Evolutionary conservation across 2,113 vertebrate genomes (phyloP), one percentile per base, ranked within the genome.

Genomic region (Pseudopipra pipra): DNA sequence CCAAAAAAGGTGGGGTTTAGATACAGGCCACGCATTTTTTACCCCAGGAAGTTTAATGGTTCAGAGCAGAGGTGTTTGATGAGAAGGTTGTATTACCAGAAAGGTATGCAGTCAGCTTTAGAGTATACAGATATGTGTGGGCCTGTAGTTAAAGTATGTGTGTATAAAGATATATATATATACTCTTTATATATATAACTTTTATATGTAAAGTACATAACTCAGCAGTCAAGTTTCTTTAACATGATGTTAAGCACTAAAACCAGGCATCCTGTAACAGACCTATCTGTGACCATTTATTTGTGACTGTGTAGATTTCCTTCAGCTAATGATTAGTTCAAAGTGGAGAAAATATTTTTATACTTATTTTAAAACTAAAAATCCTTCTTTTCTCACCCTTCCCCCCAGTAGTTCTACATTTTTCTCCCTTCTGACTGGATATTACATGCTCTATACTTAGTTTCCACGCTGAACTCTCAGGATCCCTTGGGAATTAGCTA

Each of bases 401-500:
- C 74, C 75, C 75, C 76, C 28, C 12, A 56, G 2, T 18, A 24
- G 13, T 91, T 55, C 10, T 49, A 6, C 49, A 30, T 83, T 65
- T 52, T 79, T 75, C 59, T 54, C 22, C 51, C 62, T 10, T n/a
- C 63, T 82, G 25, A 7, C 67, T 87, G 88, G 51, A 15, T 72
- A 5, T 87, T 87, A 5, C 66, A 33, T 22, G 54, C 52, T 72
- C 79, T 67, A 44, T 87, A 55, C 89, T 93, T 85, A 74, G 93
- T 89, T 95, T 94, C 93, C 87, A 85, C 71, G 52, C 39, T 95
- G 88, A 84, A 37, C 90, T 94, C 92, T 82, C n/a, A 46, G 89
- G 90, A 85, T 92, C 94, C 83, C 41, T 68, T 68, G 92, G 94
- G 95, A 96, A 92, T 86, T 56, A 41, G 73, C 80, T 95, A 65